These are phyloP conservation scores for Volucella inanis DNA, from an alignment of 2,888 invertebrate genomes.

Conservation along the genomic window DNA sequence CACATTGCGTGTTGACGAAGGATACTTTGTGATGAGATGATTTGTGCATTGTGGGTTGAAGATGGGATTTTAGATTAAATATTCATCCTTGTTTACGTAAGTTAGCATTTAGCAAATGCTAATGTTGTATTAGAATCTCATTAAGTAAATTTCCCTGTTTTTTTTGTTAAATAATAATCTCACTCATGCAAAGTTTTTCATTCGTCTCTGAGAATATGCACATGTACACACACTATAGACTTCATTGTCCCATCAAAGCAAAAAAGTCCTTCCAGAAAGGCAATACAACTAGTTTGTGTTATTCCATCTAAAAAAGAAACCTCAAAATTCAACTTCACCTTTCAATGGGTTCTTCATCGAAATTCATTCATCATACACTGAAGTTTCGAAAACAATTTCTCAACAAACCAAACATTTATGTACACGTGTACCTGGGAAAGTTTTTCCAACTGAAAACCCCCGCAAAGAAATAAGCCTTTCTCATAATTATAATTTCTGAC, in stretches of 20 bases:
- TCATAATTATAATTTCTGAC: background rate
- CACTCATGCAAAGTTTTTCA: too few relatives aligned
- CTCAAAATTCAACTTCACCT: background rate
- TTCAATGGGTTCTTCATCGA: background rate
- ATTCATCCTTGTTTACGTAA: too few relatives aligned
- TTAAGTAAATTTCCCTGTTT: too few relatives aligned
- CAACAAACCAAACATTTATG: background rate
- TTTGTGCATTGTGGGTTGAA: too few relatives aligned
- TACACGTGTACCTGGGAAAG: background rate
- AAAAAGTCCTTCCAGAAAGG: conserved; percentile 4
- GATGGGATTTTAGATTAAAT: too few relatives aligned
- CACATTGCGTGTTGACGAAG: too few relatives aligned
- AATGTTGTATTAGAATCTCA: too few relatives aligned
- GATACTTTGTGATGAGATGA: too few relatives aligned
- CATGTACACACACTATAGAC: background rate
- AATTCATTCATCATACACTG: background rate
- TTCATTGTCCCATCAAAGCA: background rate
- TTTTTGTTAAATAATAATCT: too few relatives aligned
- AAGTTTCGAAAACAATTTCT: background rate
- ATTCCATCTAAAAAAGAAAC: background rate
- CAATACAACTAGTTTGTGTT: background rate
- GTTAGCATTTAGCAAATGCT: too few relatives aligned
- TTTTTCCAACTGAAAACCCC: conserved; percentile 15
- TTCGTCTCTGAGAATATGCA: too few relatives aligned
- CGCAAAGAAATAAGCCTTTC: background rate